Percentiles rank a stretch among this genome's conserved stretches.
Conservation (phyloP, 2,888 invertebrate species). For the Panorpa germanica region DNA sequence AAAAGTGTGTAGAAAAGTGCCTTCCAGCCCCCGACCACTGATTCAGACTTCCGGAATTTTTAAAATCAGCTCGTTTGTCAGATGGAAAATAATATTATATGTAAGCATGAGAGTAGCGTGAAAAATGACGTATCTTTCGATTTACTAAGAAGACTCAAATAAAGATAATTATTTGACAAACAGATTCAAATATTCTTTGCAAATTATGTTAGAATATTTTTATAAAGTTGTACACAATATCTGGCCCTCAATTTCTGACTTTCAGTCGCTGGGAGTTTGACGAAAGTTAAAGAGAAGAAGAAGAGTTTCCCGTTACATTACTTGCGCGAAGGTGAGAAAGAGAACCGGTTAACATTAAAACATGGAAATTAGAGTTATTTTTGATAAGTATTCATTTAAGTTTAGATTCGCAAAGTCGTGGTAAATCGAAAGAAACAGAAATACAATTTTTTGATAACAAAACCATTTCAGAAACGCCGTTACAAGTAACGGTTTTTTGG, state of each 20-base stretch:
- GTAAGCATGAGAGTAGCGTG: background rate
- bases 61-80: conserved; percentile 29
- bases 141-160: background rate
- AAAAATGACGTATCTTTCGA: background rate
- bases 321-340: too few species aligned
- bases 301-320: too few species aligned
- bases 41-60: conserved; percentile 33
- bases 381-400: too few species aligned
- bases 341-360: too few species aligned
- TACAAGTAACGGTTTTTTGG: too few species aligned
- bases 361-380: too few species aligned
- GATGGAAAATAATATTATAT: background rate
- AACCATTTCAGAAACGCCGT: too few species aligned
- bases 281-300: too few species aligned
- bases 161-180: conserved; percentile 11
- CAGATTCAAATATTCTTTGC: conserved; percentile 26
- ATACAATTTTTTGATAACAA: too few species aligned
- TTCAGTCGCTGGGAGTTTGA: too few species aligned
- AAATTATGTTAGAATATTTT: conserved; percentile 26
- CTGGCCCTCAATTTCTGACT: background rate
- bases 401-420: too few species aligned
- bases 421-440: too few species aligned
- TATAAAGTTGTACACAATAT: conserved; percentile 33
- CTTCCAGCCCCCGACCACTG: conserved; percentile 30
- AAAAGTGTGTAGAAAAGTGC: conserved; percentile 28